Conservation (phyloP, 35 echinoderm and acorn worm genomes). For the Patiria miniata region DNA sequence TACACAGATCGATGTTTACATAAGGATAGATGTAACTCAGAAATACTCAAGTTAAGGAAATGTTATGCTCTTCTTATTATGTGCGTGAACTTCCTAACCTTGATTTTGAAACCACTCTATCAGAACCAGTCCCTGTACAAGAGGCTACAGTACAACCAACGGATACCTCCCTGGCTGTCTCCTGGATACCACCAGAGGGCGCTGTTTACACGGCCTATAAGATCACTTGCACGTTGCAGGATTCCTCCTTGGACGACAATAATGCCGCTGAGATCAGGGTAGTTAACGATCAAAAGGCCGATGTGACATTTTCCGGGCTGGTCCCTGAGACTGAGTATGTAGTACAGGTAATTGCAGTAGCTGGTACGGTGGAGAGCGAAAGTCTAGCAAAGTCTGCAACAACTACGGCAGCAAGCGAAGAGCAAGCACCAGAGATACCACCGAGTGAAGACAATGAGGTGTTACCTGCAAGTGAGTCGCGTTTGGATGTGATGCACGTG, state of each 20-base stretch:
- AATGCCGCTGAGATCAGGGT: slow-evolving; percentile 41
- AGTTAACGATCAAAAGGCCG: slow-evolving; percentile 26
- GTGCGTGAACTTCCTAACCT: neutral
- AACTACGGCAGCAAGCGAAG: slow-evolving; percentile 48
- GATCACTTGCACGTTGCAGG: neutral
- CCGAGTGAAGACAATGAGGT: too few species aligned
- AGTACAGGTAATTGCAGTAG: slow-evolving; percentile 42
- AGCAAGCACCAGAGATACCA: neutral
- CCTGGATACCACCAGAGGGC: slow-evolving; percentile 35
- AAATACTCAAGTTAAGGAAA: too few species aligned
- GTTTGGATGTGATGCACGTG: too few species aligned
- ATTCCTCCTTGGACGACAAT: neutral
- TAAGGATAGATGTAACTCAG: too few species aligned
- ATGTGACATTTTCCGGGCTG: slow-evolving; percentile 51
- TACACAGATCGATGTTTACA: too few species aligned
- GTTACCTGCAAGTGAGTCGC: too few species aligned
- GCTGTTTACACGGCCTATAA: neutral
- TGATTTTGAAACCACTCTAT: neutral
- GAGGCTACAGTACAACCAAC: slow-evolving; percentile 8
- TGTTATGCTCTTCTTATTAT: neutral
- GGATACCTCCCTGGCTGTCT: slow-evolving; percentile 7
- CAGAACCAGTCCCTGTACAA: slow-evolving; percentile 10
- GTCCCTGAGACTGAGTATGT: slow-evolving; percentile 43
- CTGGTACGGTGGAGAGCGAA: slow-evolving; percentile 52
- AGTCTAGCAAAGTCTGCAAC: slow-evolving; percentile 37